Evolutionary conservation across 1,140 invertebrate species (phyloP), one percentile per base, ranked within the genome.

Genomic region (Drosophila aff.): DNA sequence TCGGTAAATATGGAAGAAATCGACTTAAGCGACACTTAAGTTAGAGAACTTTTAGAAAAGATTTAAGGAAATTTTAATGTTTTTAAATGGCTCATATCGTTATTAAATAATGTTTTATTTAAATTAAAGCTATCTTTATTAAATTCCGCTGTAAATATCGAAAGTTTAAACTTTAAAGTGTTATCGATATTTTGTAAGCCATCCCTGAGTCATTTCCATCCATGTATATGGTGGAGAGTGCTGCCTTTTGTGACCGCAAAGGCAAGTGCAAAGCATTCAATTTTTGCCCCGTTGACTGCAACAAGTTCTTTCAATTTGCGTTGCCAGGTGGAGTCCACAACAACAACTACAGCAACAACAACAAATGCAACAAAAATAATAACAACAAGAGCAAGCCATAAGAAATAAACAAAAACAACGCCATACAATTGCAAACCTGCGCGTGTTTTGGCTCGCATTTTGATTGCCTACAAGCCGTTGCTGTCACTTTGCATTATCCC

Each of bases 281-380:
- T 89, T 89, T 89, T 89, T 90, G 81, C 81, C 76, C 75, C 68
- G 77, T 68, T 73, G 76, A 79, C 67, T 79, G 76, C 85, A 90
- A 90, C 85, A 90, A 90, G 85, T 91, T 90, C 85, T 90, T 90
- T 90, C 85, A 90, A 90, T 90, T 90, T 90, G 75, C 84, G 59
- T 65, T 64, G 82, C 82, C 73, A 81, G 72, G 68, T 82, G 80
- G 58, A 78, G 74, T 57, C 41, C 40, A 44, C 43, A 66, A 62
- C 36, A 65, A 66, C 58, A 63, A 38, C 23, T 1, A 28, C 33
- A 47, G 40, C 47, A 52, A 33, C 16, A 72, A 28, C 23, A 62
- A 23, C 41, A 71, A 41, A 38, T 46, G 38, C 61, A 80, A 60
- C 49, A 57, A 40, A 50, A 43, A 43, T 65, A 74, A 23, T 18